These are phyloP conservation scores for Agrotis ipsilon DNA, from an alignment of 2,888 invertebrate genomes.

Conservation along the genomic window DNA sequence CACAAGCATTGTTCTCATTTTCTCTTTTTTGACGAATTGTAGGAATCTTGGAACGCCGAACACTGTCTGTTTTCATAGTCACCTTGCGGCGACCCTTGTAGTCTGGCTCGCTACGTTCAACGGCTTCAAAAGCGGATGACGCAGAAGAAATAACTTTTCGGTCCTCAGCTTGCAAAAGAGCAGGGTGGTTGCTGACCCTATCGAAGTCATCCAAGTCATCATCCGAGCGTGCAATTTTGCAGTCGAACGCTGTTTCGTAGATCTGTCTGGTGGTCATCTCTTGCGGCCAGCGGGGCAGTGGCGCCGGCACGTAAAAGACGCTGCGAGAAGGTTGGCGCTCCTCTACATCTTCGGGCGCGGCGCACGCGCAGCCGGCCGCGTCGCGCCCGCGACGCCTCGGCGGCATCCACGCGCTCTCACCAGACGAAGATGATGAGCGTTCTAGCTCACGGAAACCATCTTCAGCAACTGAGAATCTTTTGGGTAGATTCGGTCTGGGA, in stretches of 20 bases:
- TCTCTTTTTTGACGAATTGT: conserved; percentile 90
- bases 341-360: conserved; percentile 93
- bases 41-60: conserved; percentile 91
- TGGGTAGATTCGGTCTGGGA: conserved; percentile 91
- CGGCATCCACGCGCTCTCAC: conserved; percentile 93
- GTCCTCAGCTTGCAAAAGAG: conserved; percentile 92
- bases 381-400: conserved; percentile 93
- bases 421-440: conserved; percentile 90
- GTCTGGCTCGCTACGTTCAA: conserved; percentile 87
- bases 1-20: conserved; percentile 83
- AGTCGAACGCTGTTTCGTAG: conserved; percentile 97
- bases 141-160: conserved; percentile 88
- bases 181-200: conserved; percentile 95
- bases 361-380: conserved; percentile 94
- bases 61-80: conserved; percentile 90
- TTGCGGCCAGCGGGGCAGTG: conserved; percentile 92
- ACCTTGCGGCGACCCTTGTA: conserved; percentile 91
- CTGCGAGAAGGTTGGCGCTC: conserved; percentile 92
- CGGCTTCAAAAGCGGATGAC: conserved; percentile 89
- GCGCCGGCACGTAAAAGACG: conserved; percentile 93
- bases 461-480: conserved; percentile 93
- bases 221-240: conserved; percentile 95
- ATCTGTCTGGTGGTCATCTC: conserved; percentile 93
- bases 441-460: conserved; percentile 92
- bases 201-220: conserved; percentile 96